phyloP scores from a whole-genome alignment of 1,140 invertebrate genomes.

The Battus philenor region DNA sequence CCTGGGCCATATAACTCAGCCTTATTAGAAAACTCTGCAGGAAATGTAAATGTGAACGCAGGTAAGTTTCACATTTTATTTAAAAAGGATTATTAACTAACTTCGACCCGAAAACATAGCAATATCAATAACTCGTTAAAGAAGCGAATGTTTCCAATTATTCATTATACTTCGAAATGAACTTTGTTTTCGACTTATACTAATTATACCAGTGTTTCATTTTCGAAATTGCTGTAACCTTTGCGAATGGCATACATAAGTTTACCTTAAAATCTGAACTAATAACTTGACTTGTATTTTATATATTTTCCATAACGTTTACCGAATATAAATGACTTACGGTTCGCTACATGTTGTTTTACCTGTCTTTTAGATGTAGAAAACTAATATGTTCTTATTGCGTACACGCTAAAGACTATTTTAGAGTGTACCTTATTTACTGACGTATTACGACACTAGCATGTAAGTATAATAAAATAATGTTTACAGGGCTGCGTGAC shows the following conservation, averaged over 20 bases:
- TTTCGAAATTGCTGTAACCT: constrained; percentile 1
- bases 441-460: constrained; percentile 2
- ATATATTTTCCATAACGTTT: constrained; percentile 36
- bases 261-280: constrained; percentile 19
- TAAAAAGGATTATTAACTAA: too few species aligned
- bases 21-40: constrained; percentile 42
- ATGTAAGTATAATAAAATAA: constrained; percentile 19
- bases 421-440: background rate
- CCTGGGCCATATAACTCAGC: constrained; percentile 32
- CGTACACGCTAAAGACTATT: constrained; percentile 3
- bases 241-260: constrained; percentile 19
- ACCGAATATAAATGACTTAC: constrained; percentile 42
- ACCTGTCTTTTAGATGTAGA: background rate
- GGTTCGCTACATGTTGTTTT: constrained; percentile 7
- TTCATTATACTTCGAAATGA: constrained; percentile 11
- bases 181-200: constrained; percentile 9
- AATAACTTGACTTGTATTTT: constrained; percentile 35
- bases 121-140: too few species aligned
- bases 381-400: constrained; percentile 4
- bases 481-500: constrained; percentile 44
- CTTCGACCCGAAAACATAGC: background rate
- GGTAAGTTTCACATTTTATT: too few species aligned
- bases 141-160: too few species aligned
- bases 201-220: constrained; percentile 6
- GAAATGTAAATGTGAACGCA: constrained; percentile 28